Base-by-base conservation (phyloP, 1,140 invertebrate species). In the Thaumatotibia leucotreta region DNA sequence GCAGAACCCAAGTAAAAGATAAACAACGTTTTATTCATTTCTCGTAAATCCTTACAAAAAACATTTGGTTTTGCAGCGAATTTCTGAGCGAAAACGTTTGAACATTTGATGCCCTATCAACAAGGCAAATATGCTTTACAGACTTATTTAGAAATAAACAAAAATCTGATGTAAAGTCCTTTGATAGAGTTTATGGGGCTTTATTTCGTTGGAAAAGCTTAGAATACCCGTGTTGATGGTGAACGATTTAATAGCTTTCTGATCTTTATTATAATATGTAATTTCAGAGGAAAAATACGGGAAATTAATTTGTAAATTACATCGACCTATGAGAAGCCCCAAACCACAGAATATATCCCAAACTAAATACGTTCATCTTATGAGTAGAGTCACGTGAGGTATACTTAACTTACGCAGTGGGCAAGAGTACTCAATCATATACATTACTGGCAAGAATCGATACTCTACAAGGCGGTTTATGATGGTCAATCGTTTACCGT, bases 81-180 rank as follows among this genome's bases (percentile, higher is more conserved):
- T 58, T 58, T 27, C 14, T 29, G 23, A 58, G 10, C 24, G n/a
- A 58, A 27, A 58, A 4, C 23, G 23, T 45, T 45, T 58, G 52
- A 58, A 14, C 52, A 29, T 58, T 58, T 58, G 52, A 58, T 29
- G 52, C 52, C 52, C 52, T 58, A 29, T 58, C 52, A 31, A 58
- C 27, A 58, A 58, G 14, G 52, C 52, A 58, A 31, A 31, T n/a
- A 29, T 14, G 52, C 52, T 58, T 58, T 58, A 27, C 8, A 31
- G 8, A 52, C 2, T 27, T 17, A n/a, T 58, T 58, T 58, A 14
- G 2, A 58, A 27, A 31, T 14, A 17, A 14, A 58, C 10, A 31
- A 58, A 58, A 11, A 58, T 54, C 1, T 0, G 29, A 58, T 27
- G 24, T 24, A 14, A 54, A 58, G 4, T 23, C 24, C 11, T 58